These are phyloP conservation scores for Plutomurus gul DNA, from an alignment of 1,140 invertebrate species.

Conservation along the genomic window DNA sequence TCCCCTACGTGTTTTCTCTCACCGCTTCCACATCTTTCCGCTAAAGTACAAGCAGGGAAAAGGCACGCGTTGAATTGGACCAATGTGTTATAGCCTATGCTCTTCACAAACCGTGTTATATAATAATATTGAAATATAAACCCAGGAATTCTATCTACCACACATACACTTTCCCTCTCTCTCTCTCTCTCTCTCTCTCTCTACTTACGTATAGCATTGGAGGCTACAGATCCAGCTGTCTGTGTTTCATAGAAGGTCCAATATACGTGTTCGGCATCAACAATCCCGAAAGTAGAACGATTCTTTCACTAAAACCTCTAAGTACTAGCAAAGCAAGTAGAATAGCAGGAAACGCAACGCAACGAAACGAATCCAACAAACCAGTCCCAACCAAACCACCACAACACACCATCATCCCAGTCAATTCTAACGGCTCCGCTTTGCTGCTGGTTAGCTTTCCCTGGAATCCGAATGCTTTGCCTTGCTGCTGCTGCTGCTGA, in stretches of 20 bases:
- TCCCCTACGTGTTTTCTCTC: neutral
- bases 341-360: too few relatives aligned
- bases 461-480: too few relatives aligned
- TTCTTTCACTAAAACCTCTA: neutral
- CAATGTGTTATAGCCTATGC: too few relatives aligned
- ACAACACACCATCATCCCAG: neutral
- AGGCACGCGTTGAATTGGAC: neutral
- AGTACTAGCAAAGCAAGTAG: neutral
- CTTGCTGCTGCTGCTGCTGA: too few relatives aligned
- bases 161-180: too few relatives aligned
- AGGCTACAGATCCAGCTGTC: neutral
- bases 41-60: neutral
- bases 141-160: too few relatives aligned
- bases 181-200: neutral
- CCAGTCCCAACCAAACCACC: neutral
- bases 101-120: too few relatives aligned
- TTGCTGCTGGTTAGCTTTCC: too few relatives aligned
- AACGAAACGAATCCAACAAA: too few relatives aligned
- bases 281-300: slow-evolving; percentile 11
- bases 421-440: neutral
- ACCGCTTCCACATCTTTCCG: neutral
- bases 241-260: too few relatives aligned
- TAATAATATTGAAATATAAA: too few relatives aligned
- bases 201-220: neutral
- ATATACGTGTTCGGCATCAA: slow-evolving; percentile 6